phyloP scores from a whole-genome alignment of 92 coral and sea anemone species.

The Ricordea florida region DNA sequence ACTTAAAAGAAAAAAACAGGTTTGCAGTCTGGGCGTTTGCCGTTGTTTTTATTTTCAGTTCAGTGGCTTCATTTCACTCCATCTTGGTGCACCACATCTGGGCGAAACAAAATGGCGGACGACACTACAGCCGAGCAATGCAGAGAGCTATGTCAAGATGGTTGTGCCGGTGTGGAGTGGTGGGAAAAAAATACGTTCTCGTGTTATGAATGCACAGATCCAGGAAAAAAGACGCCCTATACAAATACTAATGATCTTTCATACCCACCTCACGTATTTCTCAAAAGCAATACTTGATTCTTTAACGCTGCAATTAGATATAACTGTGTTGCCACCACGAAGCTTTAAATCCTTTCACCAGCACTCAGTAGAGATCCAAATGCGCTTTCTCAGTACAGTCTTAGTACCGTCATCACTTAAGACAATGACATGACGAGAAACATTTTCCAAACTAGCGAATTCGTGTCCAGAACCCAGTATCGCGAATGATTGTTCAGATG shows the following conservation, averaged over 20 bases:
- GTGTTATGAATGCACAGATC: constrained; percentile 18
- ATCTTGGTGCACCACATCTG: neutral
- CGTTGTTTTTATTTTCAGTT: neutral
- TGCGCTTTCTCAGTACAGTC: no score
- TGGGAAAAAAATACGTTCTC: neutral
- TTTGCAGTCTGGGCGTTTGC: no score
- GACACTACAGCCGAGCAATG: constrained; percentile 5
- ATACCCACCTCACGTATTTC: constrained; percentile 36
- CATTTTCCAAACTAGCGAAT: no score
- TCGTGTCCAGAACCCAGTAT: no score
- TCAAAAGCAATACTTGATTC: neutral
- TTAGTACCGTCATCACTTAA: no score
- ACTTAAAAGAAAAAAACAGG: no score
- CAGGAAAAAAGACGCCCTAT: neutral
- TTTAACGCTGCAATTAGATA: neutral
- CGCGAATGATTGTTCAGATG: no score
- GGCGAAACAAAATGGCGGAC: neutral
- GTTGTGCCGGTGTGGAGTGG: constrained; percentile 25
- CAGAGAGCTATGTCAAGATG: neutral
- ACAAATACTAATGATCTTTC: neutral
- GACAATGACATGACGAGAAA: no score
- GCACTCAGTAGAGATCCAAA: no score
- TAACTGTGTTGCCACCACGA: no score
- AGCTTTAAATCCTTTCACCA: no score
- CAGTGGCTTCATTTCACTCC: constrained; percentile 19